Evolutionary conservation across 2,113 vertebrate species (phyloP), one percentile per base, ranked within the genome.

Genomic region (Chaetodon trifascialis): DNA sequence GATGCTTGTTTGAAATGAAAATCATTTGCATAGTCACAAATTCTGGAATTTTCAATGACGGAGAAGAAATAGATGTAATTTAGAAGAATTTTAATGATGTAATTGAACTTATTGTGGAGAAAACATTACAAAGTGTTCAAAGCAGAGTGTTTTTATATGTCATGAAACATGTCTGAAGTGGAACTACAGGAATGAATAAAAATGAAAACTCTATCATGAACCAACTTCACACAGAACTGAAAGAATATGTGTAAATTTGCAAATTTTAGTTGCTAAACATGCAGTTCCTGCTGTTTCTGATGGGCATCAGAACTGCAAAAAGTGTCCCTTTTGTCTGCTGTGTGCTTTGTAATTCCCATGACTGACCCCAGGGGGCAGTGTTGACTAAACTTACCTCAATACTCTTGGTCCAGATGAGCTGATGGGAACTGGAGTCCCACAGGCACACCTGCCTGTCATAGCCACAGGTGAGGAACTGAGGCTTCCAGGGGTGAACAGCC

Each of bases 401-500:
- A 65, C 89, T 94, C 90, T 97, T 99, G 93, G 94, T 94, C 98
- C 98, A 99, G 86, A 99, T 86, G 7, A 97, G 97, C 88, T 94
- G 96, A 91, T 99, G 98, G 62, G 94, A 94, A 14, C 86, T 94
- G 0, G 98, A 97, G 76, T 99, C 97, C 98, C 98, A 99, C 62
- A 99, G 95, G 4, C 95, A 97, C 73, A 99, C 96, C 30, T 98
- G 97, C 80, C 97, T 96, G 95, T 99, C 98, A 3, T 97, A 96
- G 1, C 98, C 97, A 78, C 98, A 98, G 65, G 97, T 99, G 87
- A 99, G 93, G 89, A 99, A 99, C 76, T 97, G 97, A 77, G 96
- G 94, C 86, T 96, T 98, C 30, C 93, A 95, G 58, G 97, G 97
- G 70, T 99, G 97, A 14, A 96, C 89, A n/a, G 97, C 96, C 88